Evolutionary conservation across 2,888 invertebrate species (phyloP).

Genomic region (Lasioglossum figueresi): DNA sequence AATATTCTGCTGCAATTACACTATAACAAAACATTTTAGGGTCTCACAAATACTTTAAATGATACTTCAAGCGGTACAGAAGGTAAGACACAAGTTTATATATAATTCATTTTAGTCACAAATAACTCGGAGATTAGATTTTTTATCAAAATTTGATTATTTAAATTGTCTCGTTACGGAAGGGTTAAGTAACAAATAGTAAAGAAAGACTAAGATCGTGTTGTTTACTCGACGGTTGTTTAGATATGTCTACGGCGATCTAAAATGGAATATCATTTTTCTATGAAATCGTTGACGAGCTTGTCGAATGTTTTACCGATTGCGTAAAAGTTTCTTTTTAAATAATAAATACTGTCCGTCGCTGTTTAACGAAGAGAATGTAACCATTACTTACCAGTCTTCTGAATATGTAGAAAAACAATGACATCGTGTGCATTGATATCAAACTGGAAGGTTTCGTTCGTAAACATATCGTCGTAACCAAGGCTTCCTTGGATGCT

Average conservation of each 20-base stretch:
- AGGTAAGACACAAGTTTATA: no score
- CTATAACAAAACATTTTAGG: not conserved
- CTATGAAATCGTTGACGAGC: not conserved
- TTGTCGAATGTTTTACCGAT: not conserved
- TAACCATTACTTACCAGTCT: slow-evolving; percentile 89
- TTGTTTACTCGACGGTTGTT: not conserved
- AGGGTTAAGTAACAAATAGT: not conserved
- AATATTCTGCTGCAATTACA: not conserved
- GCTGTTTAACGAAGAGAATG: not conserved
- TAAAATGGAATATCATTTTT: not conserved
- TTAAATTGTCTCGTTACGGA: not conserved
- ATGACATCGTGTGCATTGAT: slow-evolving; percentile 98
- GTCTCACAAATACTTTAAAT: not conserved
- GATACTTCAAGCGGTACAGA: not conserved
- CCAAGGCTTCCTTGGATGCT: slow-evolving; percentile 86
- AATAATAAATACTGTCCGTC: slow-evolving; percentile 1
- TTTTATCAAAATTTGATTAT: not conserved
- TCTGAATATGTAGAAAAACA: slow-evolving; percentile 99
- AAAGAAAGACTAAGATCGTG: not conserved
- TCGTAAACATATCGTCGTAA: slow-evolving; percentile 92
- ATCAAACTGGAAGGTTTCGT: slow-evolving; percentile 94
- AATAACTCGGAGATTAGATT: not conserved
- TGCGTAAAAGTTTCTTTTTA: not conserved
- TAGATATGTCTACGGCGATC: not conserved
- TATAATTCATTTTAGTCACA: no score